Percentiles rank a stretch among this genome's conserved stretches.
phyloP scores from a whole-genome alignment of 2,113 vertebrate species.

The Scomber scombrus region DNA sequence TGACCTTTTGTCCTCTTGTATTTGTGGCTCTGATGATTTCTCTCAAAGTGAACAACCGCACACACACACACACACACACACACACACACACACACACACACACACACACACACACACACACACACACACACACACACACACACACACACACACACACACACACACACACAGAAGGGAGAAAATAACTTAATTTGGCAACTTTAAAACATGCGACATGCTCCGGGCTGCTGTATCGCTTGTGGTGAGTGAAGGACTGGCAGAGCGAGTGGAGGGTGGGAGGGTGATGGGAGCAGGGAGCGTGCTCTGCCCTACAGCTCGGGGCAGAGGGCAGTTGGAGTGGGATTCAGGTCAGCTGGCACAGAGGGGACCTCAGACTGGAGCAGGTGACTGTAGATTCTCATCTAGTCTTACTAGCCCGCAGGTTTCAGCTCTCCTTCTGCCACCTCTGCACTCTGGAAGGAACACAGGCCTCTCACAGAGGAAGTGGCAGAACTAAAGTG shows the following conservation, averaged over 20 bases:
- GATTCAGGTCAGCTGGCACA: constrained; percentile 81
- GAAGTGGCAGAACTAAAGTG: constrained; percentile 18
- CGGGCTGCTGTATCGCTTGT: constrained; percentile 11
- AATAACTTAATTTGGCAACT: constrained; percentile 25
- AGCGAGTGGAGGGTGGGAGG: not conserved
- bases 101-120: not conserved
- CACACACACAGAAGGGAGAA: not conserved
- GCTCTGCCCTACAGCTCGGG: constrained; percentile 72
- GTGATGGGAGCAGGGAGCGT: constrained; percentile 12
- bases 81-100: not conserved
- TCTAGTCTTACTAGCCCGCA: constrained; percentile 61
- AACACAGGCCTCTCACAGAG: constrained; percentile 35
- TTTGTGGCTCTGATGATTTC: constrained; percentile 35
- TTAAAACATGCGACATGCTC: constrained; percentile 33
- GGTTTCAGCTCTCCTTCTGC: constrained; percentile 54
- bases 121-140: too few relatives aligned
- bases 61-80: not conserved
- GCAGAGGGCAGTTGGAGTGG: constrained; percentile 79
- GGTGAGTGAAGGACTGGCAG: constrained; percentile 39
- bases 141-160: not conserved
- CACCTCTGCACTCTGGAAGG: constrained; percentile 63
- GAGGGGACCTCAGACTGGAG: constrained; percentile 55
- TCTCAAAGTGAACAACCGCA: not conserved
- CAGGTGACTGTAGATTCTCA: constrained; percentile 69
- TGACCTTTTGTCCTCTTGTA: constrained; percentile 52